These are phyloP conservation scores for Colletes latitarsis DNA, from an alignment of 1,140 invertebrate species.

Conservation along the genomic window DNA sequence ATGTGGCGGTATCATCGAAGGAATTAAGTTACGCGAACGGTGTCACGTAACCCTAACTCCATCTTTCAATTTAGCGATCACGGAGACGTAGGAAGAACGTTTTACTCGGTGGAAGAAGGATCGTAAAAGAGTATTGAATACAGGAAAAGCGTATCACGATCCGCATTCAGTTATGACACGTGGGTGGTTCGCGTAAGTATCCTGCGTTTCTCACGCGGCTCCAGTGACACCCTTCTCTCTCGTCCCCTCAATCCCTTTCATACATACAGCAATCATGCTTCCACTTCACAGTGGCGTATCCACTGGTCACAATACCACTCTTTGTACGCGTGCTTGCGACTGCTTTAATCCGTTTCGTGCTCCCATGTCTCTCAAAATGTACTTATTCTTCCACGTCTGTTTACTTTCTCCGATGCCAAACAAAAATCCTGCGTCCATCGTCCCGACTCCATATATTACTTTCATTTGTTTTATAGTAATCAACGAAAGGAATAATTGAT, in stretches of 20 bases:
- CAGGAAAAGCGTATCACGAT: slow-evolving; percentile 30
- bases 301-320: slow-evolving; percentile 40
- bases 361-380: too few species aligned
- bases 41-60: not conserved
- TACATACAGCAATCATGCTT: slow-evolving; percentile 36
- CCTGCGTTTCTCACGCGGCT: slow-evolving; percentile 65
- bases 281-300: slow-evolving; percentile 42
- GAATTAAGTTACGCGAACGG: too few species aligned
- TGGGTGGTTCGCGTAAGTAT: slow-evolving; percentile 56
- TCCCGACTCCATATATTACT: too few species aligned
- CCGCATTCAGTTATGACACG: slow-evolving; percentile 54
- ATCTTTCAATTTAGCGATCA: not conserved
- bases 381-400: not conserved
- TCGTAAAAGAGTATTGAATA: slow-evolving; percentile 4
- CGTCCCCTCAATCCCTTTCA: slow-evolving; percentile 11
- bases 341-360: slow-evolving; percentile 23
- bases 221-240: slow-evolving; percentile 43
- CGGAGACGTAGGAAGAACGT: not conserved
- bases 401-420: not conserved
- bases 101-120: not conserved
- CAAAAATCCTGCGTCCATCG: not conserved
- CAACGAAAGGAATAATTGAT: too few species aligned
- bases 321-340: slow-evolving; percentile 31
- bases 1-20: too few species aligned
- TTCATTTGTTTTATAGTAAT: too few species aligned